Base-by-base conservation (phyloP, 2,113 vertebrate species). In the Tragulus kanchil region DNA sequence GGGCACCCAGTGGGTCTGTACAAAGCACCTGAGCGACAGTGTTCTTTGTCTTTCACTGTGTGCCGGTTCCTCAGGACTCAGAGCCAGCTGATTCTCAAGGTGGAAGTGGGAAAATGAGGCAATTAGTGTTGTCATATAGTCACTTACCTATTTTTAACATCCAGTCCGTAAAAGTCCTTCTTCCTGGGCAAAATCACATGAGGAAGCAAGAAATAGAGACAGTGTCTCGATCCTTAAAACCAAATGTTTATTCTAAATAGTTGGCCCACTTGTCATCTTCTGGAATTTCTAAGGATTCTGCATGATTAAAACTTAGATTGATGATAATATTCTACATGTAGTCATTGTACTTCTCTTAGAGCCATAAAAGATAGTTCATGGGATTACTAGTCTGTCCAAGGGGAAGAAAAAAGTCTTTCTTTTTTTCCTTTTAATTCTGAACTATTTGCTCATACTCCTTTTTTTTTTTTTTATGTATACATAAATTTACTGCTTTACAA, bases 181-280 rank as follows among this genome's bases (percentile, higher is more conserved):
- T 73, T 58, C 86, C 62, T 58, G 2, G 90, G 23, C 26, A 82
- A 48, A 97, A 65, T 85, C 31, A 54, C 21, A 19, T 1, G 3
- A 93, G 78, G 85, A 65, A 83, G 9, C 36, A 54, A 93, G 71
- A 93, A 69, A 21, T 48, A 73, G 0, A 56, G 23, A 17, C 16
- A 67, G 15, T 25, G 59, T 54, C 81, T 64, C 48, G 16, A 90
- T 52, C 42, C 61, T 26, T 58, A n/a, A 91, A 91, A 77, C 84
- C 59, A 94, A 77, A 50, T 88, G 21, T 89, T 78, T 85, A 69
- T 31, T 96, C 23, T 78, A 54, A 52, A 67, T 83, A 84, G 48
- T 42, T 96, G 52, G 71, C 77, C 28, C 54, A 31, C 67, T 86
- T 95, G n/a, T 95, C 88, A 88, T 94, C 77, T 85, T 94, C 45